Percentiles rank a stretch among this genome's conserved stretches.
Conservation (phyloP, 2,888 invertebrate species). For the Campoletis raptor region DNA sequence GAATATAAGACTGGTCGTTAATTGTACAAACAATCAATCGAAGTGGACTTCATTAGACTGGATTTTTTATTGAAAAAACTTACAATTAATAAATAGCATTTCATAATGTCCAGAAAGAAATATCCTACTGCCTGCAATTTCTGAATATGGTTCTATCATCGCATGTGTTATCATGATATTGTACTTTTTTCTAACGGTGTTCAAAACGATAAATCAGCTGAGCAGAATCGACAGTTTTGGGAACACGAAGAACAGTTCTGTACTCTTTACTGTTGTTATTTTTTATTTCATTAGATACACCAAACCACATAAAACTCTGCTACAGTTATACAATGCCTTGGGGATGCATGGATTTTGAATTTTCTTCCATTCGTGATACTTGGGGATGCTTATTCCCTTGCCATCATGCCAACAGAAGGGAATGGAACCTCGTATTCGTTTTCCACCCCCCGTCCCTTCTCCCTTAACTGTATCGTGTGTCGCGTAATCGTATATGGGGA, state of each 20-base stretch:
- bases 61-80: neutral
- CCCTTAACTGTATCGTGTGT: slow-evolving; percentile 43
- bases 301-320: slow-evolving; percentile 23
- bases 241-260: slow-evolving; percentile 16
- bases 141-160: neutral
- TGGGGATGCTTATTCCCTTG: slow-evolving; percentile 35
- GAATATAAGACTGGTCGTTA: neutral
- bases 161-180: neutral
- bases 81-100: neutral
- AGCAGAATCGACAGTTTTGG: slow-evolving; percentile 44
- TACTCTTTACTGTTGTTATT: slow-evolving; percentile 1
- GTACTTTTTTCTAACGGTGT: neutral
- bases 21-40: neutral
- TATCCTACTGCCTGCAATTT: neutral
- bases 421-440: slow-evolving; percentile 46
- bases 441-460: slow-evolving; percentile 41
- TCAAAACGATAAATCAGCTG: slow-evolving; percentile 33
- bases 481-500: slow-evolving; percentile 63
- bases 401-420: slow-evolving; percentile 19
- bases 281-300: slow-evolving; percentile 57
- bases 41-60: neutral
- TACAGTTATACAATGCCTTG: neutral
- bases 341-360: slow-evolving; percentile 46
- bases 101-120: neutral
- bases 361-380: slow-evolving; percentile 47